Evolutionary conservation across 2,888 invertebrate genomes (phyloP), one percentile per base, ranked within the genome.

Genomic region (Melolontha melolontha): DNA sequence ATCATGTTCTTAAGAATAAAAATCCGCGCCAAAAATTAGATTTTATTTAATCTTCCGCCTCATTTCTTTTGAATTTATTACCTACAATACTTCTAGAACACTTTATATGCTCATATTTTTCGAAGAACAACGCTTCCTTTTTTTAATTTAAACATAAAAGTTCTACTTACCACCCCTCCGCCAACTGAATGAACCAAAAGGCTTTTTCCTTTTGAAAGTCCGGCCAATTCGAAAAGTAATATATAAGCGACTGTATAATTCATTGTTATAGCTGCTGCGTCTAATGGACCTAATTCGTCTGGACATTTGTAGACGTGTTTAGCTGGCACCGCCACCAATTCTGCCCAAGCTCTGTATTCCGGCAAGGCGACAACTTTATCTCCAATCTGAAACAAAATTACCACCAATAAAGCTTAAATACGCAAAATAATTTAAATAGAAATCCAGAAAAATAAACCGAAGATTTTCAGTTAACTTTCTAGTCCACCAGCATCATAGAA

Each of bases 211-310:
- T 91, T 87, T 11, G 90, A 86, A 54, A 95, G 85, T 75, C 91
- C 91, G 66, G 92, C 93, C 82, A 94, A 86, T 80, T 95, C 94
- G 84, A 94, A 94, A 62, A 96, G 89, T 75, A 95, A 86, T 76
- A 94, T 90, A 81, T 95, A 91, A 16, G 95, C 95, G 6, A 95
- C 92, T 72, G 93, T 89, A 83, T 93, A 95, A 84, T 94, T 94
- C 87, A 95, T 91, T 73, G 94, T 91, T 77, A 94, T 88, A 14
- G 94, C 94, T 5, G 92, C 92, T 0, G 93, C 95, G 76, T 95
- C 94, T 80, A 91, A 84, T 70, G 90, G 91, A 39, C 88, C 88
- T 89, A 95, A 90, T 71, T 89, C 90, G 57, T 87, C 87, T 14
- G 94, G 94, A 39, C 51, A 67, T 54, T 67, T 67, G 52, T 64